Conservation (phyloP, 92 coral and sea anemone genomes). For the Parazoanthus swiftii region DNA sequence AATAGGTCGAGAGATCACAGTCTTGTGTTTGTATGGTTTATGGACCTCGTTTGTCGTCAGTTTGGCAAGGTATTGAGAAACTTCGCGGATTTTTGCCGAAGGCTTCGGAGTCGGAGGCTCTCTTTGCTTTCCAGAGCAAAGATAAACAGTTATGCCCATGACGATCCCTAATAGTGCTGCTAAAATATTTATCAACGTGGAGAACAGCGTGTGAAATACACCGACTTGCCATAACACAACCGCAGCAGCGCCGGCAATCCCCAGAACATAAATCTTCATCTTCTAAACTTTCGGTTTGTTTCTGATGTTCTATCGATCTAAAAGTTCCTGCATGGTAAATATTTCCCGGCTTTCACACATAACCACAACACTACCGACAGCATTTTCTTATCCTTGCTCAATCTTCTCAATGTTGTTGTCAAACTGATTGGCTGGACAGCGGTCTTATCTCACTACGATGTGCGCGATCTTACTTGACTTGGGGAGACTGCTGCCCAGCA, state of each 20-base stretch:
- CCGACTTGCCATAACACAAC: conserved; percentile 84
- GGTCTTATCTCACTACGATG: background rate
- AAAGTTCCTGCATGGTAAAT: background rate
- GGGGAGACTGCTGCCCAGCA: background rate
- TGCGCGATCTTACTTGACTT: conserved; percentile 12
- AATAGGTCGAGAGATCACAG: conserved; percentile 83
- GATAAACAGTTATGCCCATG: conserved; percentile 75
- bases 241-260: conserved; percentile 31
- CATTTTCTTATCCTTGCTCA: background rate
- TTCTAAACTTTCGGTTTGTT: background rate
- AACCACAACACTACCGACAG: background rate
- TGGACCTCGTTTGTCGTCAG: conserved; percentile 68
- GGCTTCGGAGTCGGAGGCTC: conserved; percentile 72
- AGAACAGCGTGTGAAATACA: conserved; percentile 68
- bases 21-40: conserved; percentile 77
- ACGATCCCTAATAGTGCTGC: conserved; percentile 79
- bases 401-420: background rate
- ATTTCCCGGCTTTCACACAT: background rate
- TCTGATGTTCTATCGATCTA: background rate
- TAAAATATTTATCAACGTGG: conserved; percentile 54
- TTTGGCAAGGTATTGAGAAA: conserved; percentile 76
- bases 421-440: background rate
- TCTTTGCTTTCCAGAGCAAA: conserved; percentile 80
- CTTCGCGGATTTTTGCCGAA: conserved; percentile 60
- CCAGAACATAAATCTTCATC: conserved; percentile 65